These are phyloP conservation scores for Ceratosolen solmsi DNA, from an alignment of 1,140 invertebrate species.

Conservation along the genomic window DNA sequence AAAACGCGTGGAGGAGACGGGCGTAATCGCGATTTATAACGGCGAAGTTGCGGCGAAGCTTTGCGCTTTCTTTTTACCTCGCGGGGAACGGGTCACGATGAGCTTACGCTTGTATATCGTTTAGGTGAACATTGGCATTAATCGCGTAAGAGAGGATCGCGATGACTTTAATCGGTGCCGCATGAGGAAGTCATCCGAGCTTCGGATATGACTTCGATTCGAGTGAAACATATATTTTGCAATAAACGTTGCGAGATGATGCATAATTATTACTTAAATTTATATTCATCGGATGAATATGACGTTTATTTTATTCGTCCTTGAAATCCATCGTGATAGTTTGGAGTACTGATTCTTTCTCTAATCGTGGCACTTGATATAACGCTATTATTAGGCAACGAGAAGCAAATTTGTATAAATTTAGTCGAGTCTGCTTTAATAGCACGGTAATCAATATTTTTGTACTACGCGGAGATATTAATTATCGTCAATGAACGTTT, in stretches of 20 bases:
- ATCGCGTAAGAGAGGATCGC: background rate
- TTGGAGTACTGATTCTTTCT: background rate
- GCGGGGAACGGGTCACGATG: background rate
- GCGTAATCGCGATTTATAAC: slow-evolving; percentile 44
- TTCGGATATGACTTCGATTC: background rate
- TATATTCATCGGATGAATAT: background rate
- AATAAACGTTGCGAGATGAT: no score
- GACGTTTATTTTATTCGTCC: background rate
- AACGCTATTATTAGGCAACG: background rate
- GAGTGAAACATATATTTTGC: no score
- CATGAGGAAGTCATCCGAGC: no score
- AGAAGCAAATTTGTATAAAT: no score
- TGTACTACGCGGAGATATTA: background rate
- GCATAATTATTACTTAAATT: background rate
- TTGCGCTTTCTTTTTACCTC: slow-evolving; percentile 6
- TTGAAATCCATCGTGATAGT: background rate
- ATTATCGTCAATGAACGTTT: background rate
- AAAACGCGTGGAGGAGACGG: slow-evolving; percentile 4
- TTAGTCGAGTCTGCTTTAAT: background rate
- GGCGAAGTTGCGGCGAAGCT: background rate
- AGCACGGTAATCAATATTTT: background rate
- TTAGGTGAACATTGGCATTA: background rate
- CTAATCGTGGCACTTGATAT: background rate
- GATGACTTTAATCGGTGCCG: background rate
- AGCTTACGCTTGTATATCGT: background rate